Evolutionary conservation across 2,797 vertebrate genomes (phyloP).

Genomic region (Pseudochirops corinnae): DNA sequence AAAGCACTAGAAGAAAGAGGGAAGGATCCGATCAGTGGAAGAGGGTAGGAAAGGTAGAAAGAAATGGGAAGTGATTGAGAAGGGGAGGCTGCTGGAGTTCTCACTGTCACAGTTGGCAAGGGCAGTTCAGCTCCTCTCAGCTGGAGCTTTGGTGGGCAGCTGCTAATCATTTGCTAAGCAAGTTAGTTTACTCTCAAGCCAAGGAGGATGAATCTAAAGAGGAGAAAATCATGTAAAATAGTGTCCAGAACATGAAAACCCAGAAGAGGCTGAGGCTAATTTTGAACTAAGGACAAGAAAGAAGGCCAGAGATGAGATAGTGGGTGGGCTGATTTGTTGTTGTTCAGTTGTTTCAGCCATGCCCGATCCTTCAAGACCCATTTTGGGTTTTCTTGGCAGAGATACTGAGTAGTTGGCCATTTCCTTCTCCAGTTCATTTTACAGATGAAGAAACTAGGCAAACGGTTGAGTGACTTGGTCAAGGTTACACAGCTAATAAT

Average conservation of each 20-base stretch:
- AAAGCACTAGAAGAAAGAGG: background rate
- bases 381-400: background rate
- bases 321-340: background rate
- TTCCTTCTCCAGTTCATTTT: background rate
- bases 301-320: background rate
- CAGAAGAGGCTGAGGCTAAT: background rate
- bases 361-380: background rate
- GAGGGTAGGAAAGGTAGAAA: background rate
- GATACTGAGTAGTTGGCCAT: background rate
- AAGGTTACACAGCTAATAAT: background rate
- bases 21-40: background rate
- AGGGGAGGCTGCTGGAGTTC: background rate
- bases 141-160: background rate
- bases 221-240: background rate
- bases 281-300: background rate
- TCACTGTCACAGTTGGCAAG: background rate
- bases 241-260: background rate
- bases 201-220: background rate
- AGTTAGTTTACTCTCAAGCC: background rate
- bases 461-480: background rate
- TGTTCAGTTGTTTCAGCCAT: background rate
- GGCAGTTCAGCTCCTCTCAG: background rate
- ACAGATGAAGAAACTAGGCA: background rate
- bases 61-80: background rate
- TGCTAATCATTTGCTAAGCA: background rate